Base-by-base conservation (phyloP, 2,797 vertebrate species). In the Mormyrops attenuatus region DNA sequence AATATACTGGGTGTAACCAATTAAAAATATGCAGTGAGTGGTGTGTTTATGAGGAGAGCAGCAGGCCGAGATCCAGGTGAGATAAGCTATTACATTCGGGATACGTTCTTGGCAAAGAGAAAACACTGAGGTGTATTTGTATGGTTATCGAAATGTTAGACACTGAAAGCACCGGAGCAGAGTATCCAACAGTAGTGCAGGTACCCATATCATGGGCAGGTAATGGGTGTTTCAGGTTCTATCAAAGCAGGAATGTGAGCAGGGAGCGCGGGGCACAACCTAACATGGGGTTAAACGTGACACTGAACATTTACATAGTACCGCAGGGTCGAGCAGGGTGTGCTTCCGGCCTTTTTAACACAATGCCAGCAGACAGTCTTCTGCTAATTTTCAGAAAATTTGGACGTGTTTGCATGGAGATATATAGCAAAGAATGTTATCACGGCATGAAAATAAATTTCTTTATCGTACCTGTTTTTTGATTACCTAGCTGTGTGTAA, bases 1-100 rank as follows among this genome's bases (percentile, higher is more conserved):
- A 87, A 57, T 55, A 26, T 55, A 52, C 85, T 57, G 26, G n/a
- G 47, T 87, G 85, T 87, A 57, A 87, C 85, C 26, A 87, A 87
- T 87, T 87, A 11, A 41, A 87, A 87, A 87, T 87, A 87, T 87
- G 52, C 85, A 34, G 52, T 0, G 13, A 38, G 26, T 22, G 50
- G 34, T 38, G 26, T 87, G 50, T 87, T 55, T 38, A 5, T 26
- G 26, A 30, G 13, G 50, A 55, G 50, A 86, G 49, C 22, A 86
- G 50, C 50, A 55, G 26, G 26, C n/a, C n/a, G 49, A 86, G 85
- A 87, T 87, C 52, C 85, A 38, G 50, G 5, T 17, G 22, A 55
- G 50, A 87, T 57, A 87, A 55, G 52, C 85, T 3, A 5, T 11
- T 41, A 5, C 73, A 77, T 50, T 26, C 49, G 2, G n/a, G 47